A percentile compares a stretch with the other conserved stretches of the same genome.
phyloP scores from a whole-genome alignment of 2,888 invertebrate species.

The Cryptus armator region DNA sequence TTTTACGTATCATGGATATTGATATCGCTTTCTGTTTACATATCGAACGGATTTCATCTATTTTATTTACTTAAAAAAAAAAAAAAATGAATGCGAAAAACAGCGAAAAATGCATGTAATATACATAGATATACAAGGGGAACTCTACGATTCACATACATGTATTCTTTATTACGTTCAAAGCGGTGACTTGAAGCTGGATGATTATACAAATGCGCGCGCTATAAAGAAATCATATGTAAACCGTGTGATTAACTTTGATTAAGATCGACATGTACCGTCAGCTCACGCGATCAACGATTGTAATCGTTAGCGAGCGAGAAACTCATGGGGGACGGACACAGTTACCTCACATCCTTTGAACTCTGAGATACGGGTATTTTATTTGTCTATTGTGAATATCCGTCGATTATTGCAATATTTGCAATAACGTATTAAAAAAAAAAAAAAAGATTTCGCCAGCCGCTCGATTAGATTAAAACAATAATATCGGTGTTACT shows the following conservation, averaged over 20 bases:
- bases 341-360: slow-evolving; percentile 42
- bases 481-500: too few relatives aligned
- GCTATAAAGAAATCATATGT: background rate
- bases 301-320: slow-evolving; percentile 28
- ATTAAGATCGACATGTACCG: slow-evolving; percentile 51
- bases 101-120: background rate
- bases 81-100: background rate
- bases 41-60: background rate
- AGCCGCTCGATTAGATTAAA: too few relatives aligned
- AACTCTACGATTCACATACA: background rate
- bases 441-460: too few relatives aligned
- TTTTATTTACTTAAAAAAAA: background rate
- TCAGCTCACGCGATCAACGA: slow-evolving; percentile 47
- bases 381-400: background rate
- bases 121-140: background rate
- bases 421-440: too few relatives aligned
- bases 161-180: slow-evolving; percentile 38
- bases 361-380: slow-evolving; percentile 22
- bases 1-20: background rate
- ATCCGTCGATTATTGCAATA: background rate
- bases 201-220: slow-evolving; percentile 19
- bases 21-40: background rate
- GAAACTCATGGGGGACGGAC: slow-evolving; percentile 39
- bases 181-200: slow-evolving; percentile 3
- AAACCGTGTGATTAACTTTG: slow-evolving; percentile 17